Percentiles rank a stretch among this genome's conserved stretches.
Evolutionary conservation across 1,140 invertebrate genomes (phyloP).

Genomic region (Nephila pilipes): DNA sequence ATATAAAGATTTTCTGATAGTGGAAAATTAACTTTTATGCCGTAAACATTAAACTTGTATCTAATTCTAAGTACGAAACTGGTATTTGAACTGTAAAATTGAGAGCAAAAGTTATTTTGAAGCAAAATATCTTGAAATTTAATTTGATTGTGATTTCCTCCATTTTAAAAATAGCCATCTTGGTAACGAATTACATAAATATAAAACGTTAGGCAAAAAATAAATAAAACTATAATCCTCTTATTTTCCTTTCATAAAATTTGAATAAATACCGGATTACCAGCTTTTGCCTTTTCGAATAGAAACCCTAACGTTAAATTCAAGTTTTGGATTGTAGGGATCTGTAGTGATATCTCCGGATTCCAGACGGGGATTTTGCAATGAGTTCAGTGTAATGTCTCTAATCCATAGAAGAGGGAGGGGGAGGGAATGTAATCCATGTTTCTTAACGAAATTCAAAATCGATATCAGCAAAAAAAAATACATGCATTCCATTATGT

Average conservation of each 20-base stretch:
- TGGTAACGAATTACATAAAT: no score
- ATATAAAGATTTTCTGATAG: no score
- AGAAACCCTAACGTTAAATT: not conserved
- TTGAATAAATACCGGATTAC: not conserved
- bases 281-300: not conserved
- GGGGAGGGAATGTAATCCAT: no score
- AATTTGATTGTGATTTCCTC: no score
- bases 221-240: not conserved
- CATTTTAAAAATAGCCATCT: no score
- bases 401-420: not conserved
- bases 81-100: no score
- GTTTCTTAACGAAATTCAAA: not conserved
- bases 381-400: not conserved
- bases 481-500: no score
- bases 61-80: no score
- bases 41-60: no score
- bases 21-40: no score
- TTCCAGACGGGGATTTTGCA: not conserved
- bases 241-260: not conserved
- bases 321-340: not conserved
- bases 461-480: not conserved
- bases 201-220: not conserved
- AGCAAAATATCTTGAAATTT: no score
- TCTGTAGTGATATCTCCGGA: not conserved
- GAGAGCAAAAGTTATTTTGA: no score